Percentiles rank a stretch among this genome's conserved stretches.
phyloP scores from a whole-genome alignment of 2,113 vertebrate genomes.

The Pluvianellus socialis region DNA sequence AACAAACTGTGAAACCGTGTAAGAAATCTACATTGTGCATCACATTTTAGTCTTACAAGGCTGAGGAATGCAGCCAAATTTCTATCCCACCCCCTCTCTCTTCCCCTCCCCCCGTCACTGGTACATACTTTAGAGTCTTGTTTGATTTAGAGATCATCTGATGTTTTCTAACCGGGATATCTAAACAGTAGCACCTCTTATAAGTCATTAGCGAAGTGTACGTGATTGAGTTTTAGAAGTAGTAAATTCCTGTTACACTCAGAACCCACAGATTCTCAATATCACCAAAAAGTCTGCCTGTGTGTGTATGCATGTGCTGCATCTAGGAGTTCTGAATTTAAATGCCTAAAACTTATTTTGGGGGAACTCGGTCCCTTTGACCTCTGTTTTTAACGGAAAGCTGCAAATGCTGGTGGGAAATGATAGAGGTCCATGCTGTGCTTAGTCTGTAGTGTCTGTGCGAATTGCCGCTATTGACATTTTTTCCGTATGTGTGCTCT shows the following conservation, averaged over 20 bases:
- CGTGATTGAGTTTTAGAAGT: neutral
- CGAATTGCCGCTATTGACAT: neutral
- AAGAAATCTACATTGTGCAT: neutral
- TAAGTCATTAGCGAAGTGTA: neutral
- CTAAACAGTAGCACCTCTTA: neutral
- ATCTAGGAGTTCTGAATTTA: neutral
- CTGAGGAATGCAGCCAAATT: neutral
- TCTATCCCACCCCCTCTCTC: neutral
- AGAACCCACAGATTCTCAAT: neutral
- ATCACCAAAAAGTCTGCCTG: neutral
- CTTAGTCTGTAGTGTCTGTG: neutral
- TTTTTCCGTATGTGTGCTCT: neutral
- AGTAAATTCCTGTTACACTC: neutral
- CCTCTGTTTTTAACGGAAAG: neutral
- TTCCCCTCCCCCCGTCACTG: neutral
- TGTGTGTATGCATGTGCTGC: neutral
- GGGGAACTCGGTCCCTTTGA: neutral
- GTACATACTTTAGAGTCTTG: neutral
- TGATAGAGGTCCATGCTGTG: neutral
- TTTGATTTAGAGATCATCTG: neutral
- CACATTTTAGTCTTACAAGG: neutral
- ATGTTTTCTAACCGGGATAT: neutral
- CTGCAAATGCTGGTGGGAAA: neutral
- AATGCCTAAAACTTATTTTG: neutral
- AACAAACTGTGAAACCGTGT: neutral